Evolutionary conservation across 2,113 vertebrate species (phyloP).

Genomic region (Isurus oxyrinchus): DNA sequence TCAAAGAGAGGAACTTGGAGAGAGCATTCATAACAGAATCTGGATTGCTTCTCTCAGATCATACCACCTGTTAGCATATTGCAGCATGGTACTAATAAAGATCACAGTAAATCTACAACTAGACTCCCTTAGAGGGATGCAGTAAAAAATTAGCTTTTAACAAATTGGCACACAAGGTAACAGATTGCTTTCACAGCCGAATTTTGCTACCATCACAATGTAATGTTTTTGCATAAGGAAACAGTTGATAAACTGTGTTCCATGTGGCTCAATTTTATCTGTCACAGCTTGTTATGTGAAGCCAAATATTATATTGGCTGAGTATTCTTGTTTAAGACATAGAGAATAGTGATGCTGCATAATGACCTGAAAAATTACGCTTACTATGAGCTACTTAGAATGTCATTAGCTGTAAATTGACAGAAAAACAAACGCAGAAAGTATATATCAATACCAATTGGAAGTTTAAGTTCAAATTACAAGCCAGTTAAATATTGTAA

Average conservation of each 20-base stretch:
- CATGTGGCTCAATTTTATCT: background rate
- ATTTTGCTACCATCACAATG: too few relatives aligned
- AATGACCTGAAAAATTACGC: background rate
- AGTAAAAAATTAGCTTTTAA: too few relatives aligned
- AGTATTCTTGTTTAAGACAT: background rate
- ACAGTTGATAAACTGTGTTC: background rate
- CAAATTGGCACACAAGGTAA: too few relatives aligned
- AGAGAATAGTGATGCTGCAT: background rate
- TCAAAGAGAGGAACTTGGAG: background rate
- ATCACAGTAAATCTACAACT: background rate
- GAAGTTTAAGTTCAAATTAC: background rate
- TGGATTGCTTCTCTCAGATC: background rate
- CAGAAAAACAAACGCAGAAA: background rate
- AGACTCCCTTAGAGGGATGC: background rate
- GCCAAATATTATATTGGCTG: background rate
- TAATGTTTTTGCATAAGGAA: background rate
- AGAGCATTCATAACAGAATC: background rate
- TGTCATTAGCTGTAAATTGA: background rate
- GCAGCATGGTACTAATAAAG: too few relatives aligned
- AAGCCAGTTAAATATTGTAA: background rate
- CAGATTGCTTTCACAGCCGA: too few relatives aligned
- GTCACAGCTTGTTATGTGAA: background rate
- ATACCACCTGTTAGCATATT: background rate
- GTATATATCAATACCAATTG: background rate
- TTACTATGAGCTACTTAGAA: background rate